Evolutionary conservation across 2,888 invertebrate genomes (phyloP).

Genomic region (Dendrolimus houi): DNA sequence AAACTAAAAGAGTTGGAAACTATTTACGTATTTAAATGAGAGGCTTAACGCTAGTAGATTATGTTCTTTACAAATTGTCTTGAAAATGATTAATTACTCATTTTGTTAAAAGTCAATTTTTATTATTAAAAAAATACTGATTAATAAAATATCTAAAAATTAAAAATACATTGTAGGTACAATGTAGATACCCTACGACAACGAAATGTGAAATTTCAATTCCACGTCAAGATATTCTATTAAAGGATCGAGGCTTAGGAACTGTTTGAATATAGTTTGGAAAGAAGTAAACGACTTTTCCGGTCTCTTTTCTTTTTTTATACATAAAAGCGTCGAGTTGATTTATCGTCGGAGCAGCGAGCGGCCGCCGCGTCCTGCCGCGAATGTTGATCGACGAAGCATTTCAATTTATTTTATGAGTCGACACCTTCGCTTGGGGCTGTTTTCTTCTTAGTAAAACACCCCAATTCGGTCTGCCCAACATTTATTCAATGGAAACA

Average conservation of each 20-base stretch:
- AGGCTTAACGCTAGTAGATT: too few species aligned
- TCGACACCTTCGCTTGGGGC: conserved; percentile 50
- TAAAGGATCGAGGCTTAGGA: conserved; percentile 33
- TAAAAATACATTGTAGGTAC: too few species aligned
- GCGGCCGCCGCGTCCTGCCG: conserved; percentile 50
- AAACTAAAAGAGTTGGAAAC: too few species aligned
- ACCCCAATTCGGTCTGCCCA: conserved; percentile 27
- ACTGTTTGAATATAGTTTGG: conserved; percentile 61
- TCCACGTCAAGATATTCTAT: conserved; percentile 51
- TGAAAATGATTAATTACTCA: too few species aligned
- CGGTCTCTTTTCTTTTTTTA: conserved; percentile 48
- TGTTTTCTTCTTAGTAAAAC: conserved; percentile 33
- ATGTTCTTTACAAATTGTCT: too few species aligned
- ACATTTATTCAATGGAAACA: conserved; percentile 30
- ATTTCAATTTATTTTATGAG: conserved; percentile 71
- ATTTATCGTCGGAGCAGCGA: conserved; percentile 56
- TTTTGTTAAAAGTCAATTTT: too few species aligned
- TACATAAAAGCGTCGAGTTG: conserved; percentile 66
- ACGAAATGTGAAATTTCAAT: conserved; percentile 48
- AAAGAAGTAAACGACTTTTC: conserved; percentile 70
- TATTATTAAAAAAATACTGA: too few species aligned
- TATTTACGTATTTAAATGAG: too few species aligned
- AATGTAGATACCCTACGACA: too few species aligned
- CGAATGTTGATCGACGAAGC: conserved; percentile 64
- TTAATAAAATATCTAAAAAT: too few species aligned